Percentiles rank a stretch among this genome's conserved stretches.
phyloP scores from a whole-genome alignment of 2,113 vertebrate species.

The Tamias sibiricus region DNA sequence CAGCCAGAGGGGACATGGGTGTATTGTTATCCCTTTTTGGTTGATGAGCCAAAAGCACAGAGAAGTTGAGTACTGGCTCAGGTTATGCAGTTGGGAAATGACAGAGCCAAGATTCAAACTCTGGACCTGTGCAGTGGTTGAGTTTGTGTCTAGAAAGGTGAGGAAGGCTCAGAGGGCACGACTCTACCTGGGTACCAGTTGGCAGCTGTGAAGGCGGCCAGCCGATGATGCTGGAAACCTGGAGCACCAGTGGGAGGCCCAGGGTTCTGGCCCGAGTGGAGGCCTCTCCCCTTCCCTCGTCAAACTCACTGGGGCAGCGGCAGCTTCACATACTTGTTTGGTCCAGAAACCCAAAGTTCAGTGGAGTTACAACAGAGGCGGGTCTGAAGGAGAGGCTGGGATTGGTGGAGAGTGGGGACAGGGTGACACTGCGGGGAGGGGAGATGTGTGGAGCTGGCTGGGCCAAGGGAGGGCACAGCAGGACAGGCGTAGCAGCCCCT shows the following conservation, averaged over 20 bases:
- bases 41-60: background rate
- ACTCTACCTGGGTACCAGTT: background rate
- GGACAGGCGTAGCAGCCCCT: background rate
- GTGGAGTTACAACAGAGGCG: background rate
- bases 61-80: background rate
- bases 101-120: background rate
- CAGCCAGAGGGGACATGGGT: background rate
- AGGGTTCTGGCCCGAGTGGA: background rate
- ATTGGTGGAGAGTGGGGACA: background rate
- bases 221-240: background rate
- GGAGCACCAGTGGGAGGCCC: too few relatives aligned
- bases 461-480: background rate
- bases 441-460: background rate
- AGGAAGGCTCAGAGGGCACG: background rate
- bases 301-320: background rate
- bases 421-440: accelerated
- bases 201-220: background rate
- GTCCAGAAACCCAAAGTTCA: background rate
- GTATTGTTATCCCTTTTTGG: too few relatives aligned
- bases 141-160: background rate
- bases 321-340: background rate
- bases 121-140: background rate
- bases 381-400: background rate
- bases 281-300: background rate
- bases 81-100: background rate